phyloP scores from a whole-genome alignment of 2,888 invertebrate genomes.

The Cordilura impudica region DNA sequence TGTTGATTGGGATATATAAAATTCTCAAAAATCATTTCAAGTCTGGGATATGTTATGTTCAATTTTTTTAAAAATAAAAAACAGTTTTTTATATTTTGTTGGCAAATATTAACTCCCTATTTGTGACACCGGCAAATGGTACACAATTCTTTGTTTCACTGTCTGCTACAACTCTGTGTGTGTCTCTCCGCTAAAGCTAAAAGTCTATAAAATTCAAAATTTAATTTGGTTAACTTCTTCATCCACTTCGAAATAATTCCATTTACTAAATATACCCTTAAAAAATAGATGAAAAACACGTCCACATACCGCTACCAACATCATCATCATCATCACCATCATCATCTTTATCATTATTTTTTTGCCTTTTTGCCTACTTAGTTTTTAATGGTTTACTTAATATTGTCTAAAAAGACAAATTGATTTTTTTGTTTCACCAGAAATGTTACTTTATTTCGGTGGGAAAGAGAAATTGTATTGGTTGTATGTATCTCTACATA shows the following conservation, averaged over 20 bases:
- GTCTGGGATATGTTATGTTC: too few relatives aligned
- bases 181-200: background rate
- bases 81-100: background rate
- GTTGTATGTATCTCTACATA: background rate
- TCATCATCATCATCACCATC: background rate
- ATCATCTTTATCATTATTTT: background rate
- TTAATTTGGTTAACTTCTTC: background rate
- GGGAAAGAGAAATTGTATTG: background rate
- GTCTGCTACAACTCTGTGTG: too few relatives aligned
- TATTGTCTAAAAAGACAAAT: conserved; percentile 43
- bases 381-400: conserved; percentile 36
- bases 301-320: too few relatives aligned
- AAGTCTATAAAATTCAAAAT: background rate
- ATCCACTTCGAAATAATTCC: too few relatives aligned
- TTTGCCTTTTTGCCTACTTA: conserved; percentile 8
- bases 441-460: background rate
- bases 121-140: background rate
- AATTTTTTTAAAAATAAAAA: background rate
- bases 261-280: background rate
- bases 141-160: background rate
- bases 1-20: too few relatives aligned
- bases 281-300: background rate
- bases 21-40: too few relatives aligned
- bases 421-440: conserved; percentile 30
- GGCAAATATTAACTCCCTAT: background rate